phyloP scores from a whole-genome alignment of 2,797 vertebrate genomes.

The Fringilla coelebs region DNA sequence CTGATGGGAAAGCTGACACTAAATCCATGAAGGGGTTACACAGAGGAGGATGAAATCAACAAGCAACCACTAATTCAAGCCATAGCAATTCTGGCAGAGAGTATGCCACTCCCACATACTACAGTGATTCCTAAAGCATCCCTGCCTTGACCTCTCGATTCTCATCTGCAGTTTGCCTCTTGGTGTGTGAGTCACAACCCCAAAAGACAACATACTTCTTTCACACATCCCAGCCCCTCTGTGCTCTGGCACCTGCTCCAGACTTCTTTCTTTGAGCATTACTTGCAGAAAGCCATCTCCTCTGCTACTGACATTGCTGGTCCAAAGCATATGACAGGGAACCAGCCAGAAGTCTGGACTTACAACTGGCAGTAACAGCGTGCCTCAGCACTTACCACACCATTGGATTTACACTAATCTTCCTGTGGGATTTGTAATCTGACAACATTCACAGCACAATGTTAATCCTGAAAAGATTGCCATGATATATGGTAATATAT shows the following conservation, averaged over 20 bases:
- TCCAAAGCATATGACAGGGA: not conserved
- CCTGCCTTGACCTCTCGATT: not conserved
- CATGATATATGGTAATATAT: not conserved
- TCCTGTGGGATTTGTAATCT: not conserved
- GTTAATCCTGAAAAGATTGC: not conserved
- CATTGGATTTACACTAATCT: not conserved
- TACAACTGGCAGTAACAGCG: not conserved
- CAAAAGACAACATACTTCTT: not conserved
- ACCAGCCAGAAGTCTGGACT: not conserved
- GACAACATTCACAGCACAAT: not conserved
- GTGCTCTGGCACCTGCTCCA: not conserved
- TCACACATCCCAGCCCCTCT: not conserved
- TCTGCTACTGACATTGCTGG: not conserved
- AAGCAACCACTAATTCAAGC: not conserved
- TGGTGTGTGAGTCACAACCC: fast-evolving
- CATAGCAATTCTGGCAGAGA: not conserved
- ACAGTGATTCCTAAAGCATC: not conserved
- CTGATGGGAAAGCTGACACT: fast-evolving
- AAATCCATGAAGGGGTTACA: not conserved
- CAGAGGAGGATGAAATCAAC: not conserved
- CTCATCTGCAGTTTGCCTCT: not conserved
- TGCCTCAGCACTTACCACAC: not conserved
- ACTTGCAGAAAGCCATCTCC: not conserved
- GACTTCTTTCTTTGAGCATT: not conserved
- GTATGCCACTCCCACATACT: not conserved